Evolutionary conservation across 1,140 invertebrate species (phyloP).

Genomic region (Oreohelix idahoensis): DNA sequence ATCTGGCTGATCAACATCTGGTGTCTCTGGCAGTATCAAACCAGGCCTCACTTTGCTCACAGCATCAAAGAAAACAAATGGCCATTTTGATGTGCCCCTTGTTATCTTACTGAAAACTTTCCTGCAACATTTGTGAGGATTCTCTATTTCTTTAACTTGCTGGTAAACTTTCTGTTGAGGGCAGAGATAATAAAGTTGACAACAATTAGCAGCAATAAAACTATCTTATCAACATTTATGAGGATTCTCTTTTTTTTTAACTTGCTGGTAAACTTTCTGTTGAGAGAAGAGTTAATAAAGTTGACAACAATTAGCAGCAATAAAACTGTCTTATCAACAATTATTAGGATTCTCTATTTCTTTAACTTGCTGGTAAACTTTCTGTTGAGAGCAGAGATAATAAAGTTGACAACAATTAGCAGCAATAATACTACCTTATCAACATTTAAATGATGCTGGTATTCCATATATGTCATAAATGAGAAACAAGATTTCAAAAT

Average conservation of each 20-base stretch:
- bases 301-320: too few relatives aligned
- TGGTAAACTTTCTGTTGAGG: neutral
- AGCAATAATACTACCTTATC: too few relatives aligned
- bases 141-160: neutral
- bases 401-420: too few relatives aligned
- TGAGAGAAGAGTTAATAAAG: too few relatives aligned
- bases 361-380: neutral
- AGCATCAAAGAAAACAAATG: slow-evolving; percentile 6
- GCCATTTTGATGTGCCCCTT: neutral
- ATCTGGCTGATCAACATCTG: neutral
- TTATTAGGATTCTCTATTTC: neutral
- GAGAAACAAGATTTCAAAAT: too few relatives aligned
- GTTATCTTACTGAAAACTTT: neutral
- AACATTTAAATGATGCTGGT: too few relatives aligned
- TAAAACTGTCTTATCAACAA: neutral
- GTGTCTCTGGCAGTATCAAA: neutral
- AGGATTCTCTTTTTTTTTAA: too few relatives aligned
- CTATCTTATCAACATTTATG: too few relatives aligned
- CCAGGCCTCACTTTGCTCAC: neutral
- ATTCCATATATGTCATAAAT: too few relatives aligned
- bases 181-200: neutral
- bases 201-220: too few relatives aligned
- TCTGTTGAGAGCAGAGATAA: neutral
- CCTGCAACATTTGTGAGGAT: neutral
- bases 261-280: too few relatives aligned